Percentiles rank a stretch among this genome's conserved stretches.
These are phyloP conservation scores for Delichon dasypus DNA, from an alignment of 2,797 vertebrate genomes.

Conservation along the genomic window DNA sequence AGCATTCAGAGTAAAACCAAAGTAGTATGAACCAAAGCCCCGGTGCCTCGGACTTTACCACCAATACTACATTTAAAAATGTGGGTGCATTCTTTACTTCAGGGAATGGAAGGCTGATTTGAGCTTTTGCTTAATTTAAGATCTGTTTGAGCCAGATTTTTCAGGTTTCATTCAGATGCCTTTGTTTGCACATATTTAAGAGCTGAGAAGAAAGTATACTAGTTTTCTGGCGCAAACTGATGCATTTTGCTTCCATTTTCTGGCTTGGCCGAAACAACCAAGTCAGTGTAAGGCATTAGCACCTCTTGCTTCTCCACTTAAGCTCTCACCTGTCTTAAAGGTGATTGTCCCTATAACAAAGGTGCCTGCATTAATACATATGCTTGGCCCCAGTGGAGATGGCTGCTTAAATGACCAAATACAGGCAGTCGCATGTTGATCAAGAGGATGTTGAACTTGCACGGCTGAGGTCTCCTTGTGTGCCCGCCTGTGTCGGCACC, in stretches of 20 bases:
- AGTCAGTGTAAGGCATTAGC: background rate
- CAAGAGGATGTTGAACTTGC: background rate
- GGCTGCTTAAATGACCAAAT: background rate
- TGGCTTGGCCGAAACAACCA: background rate
- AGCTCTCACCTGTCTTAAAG: background rate
- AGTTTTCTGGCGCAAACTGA: background rate
- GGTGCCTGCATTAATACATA: background rate
- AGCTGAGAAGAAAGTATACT: background rate
- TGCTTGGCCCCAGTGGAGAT: background rate
- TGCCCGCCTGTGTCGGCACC: rapidly evolving
- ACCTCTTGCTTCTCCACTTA: background rate
- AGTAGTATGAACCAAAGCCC: background rate
- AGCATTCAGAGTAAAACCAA: background rate
- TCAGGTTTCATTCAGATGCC: background rate
- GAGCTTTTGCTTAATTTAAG: background rate
- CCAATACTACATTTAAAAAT: background rate
- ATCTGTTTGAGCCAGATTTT: background rate
- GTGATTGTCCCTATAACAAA: background rate
- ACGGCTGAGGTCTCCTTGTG: rapidly evolving
- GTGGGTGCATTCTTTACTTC: background rate
- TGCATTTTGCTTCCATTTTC: background rate
- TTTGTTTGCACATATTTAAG: background rate
- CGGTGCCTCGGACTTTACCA: background rate
- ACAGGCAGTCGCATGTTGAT: rapidly evolving
- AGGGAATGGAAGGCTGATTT: background rate